Conservation (phyloP, 2,113 vertebrate genomes). For the Protomyctophum bolini region DNA sequence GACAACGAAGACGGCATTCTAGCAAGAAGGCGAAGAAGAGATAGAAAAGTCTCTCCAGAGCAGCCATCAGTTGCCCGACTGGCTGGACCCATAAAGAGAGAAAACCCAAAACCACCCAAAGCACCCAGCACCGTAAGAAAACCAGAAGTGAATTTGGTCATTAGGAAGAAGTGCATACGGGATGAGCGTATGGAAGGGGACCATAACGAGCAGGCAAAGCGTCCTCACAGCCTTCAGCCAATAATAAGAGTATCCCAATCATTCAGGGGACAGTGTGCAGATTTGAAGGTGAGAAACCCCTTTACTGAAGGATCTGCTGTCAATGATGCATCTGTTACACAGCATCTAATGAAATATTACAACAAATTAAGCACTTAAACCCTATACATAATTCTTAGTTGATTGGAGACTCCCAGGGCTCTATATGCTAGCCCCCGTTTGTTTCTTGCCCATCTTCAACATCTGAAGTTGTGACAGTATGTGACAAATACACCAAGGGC, state of each 20-base stretch:
- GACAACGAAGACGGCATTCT: neutral
- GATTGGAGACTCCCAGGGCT: no score
- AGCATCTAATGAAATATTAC: no score
- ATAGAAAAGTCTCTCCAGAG: slow-evolving; percentile 8
- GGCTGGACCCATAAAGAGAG: no score
- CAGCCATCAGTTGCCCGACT: neutral
- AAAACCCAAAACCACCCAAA: neutral
- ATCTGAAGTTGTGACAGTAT: no score
- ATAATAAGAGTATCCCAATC: slow-evolving; percentile 1
- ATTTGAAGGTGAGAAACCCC: slow-evolving; percentile 41
- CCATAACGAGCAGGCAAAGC: neutral
- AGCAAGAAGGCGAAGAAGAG: slow-evolving; percentile 2
- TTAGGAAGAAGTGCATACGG: neutral
- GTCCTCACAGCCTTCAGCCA: slow-evolving; percentile 21
- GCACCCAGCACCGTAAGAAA: neutral
- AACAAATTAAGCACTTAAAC: no score
- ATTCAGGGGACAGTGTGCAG: slow-evolving; percentile 3
- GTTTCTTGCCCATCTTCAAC: no score
- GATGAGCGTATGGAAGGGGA: neutral
- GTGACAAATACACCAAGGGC: no score
- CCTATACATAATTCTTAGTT: no score
- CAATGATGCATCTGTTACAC: neutral
- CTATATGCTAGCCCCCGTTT: no score
- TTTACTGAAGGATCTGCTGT: neutral
- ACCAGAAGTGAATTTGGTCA: neutral